Base-by-base conservation (phyloP, 2,888 invertebrate species). In the Volucella inanis region DNA sequence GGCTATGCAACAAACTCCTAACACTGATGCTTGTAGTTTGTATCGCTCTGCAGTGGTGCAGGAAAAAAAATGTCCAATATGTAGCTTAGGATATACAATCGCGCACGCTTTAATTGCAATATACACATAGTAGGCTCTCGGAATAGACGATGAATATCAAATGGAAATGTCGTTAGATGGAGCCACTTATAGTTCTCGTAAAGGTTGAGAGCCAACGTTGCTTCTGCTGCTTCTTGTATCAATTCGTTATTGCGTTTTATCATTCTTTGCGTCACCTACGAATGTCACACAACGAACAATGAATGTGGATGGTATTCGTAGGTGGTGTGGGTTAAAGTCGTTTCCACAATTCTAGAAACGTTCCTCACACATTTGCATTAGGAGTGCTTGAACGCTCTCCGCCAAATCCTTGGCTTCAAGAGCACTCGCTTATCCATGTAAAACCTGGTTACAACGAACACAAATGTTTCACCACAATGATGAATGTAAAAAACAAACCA, bases 351-450 rank as follows among this genome's bases (percentile, higher is more conserved):
- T 70, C 70, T 59, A 61, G 71, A 71, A 82, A 52, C 65, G 59
- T 38, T 75, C 52, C 64, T 41, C 12, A 45, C 45, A 67, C 52
- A 70, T 64, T 59, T 43, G 59, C 55, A 80, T 61, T 65, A 31
- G 49, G 41, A 41, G 80, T 67, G 22, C 65, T 72, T 77, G 47
- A 82, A 78, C 55, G 55, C 78, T 39, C 77, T 61, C 49, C 52
- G 61, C 67, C 80, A 71, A 84, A 76, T 75, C 47, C 80, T 62
- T 47, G 45, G 54, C 54, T 41, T 79, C 70, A 75, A 76, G 75
- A 80, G 80, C 50, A 75, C 75, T 76, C 64, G 75, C 79, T 79
- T 79, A 70, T 52, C 65, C 79, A 75, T 84, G 84, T 79, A 79
- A 84, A 75, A 70, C 79, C 75, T 64, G 52, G 52, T 59, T 57